Evolutionary conservation across 53 echinoderm and acorn worm species (phyloP).

Genomic region (Holothuria scabra): DNA sequence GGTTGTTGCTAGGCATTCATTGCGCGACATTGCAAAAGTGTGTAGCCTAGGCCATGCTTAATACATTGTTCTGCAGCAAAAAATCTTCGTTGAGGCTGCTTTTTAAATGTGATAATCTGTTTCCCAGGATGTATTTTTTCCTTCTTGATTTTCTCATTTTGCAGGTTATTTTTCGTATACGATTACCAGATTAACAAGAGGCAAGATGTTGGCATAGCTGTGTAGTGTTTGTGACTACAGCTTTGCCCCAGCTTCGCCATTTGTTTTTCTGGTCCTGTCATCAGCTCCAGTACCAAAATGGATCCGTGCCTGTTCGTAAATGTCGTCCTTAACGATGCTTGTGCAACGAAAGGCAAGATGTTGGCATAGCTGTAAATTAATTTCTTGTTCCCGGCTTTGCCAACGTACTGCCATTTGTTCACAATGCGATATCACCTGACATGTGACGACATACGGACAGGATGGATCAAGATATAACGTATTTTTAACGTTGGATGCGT

Average conservation of each 20-base stretch:
- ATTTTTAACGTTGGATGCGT: too few relatives aligned
- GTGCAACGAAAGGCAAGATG: slow-evolving; percentile 33
- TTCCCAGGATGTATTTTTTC: too few relatives aligned
- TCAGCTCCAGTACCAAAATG: background rate
- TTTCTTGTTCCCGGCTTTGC: slow-evolving; percentile 16
- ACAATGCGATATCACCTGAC: background rate
- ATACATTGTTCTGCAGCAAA: too few relatives aligned
- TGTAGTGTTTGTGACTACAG: background rate
- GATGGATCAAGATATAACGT: too few relatives aligned
- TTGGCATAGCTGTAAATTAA: slow-evolving; percentile 49
- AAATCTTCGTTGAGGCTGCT: too few relatives aligned
- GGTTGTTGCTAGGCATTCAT: slow-evolving; percentile 26
- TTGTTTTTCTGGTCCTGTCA: slow-evolving; percentile 16
- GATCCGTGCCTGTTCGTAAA: background rate
- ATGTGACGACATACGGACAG: too few relatives aligned
- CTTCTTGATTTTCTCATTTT: too few relatives aligned
- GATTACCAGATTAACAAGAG: background rate
- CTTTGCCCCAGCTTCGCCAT: slow-evolving; percentile 33
- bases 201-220: slow-evolving; percentile 54
- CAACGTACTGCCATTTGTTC: slow-evolving; percentile 42
- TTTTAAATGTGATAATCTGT: too few relatives aligned
- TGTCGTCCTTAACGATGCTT: background rate
- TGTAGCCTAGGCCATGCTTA: too few relatives aligned
- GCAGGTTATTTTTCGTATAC: too few relatives aligned
- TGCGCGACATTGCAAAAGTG: too few relatives aligned